Evolutionary conservation across 1,140 invertebrate species (phyloP).

Genomic region (Ruditapes philippinarum): DNA sequence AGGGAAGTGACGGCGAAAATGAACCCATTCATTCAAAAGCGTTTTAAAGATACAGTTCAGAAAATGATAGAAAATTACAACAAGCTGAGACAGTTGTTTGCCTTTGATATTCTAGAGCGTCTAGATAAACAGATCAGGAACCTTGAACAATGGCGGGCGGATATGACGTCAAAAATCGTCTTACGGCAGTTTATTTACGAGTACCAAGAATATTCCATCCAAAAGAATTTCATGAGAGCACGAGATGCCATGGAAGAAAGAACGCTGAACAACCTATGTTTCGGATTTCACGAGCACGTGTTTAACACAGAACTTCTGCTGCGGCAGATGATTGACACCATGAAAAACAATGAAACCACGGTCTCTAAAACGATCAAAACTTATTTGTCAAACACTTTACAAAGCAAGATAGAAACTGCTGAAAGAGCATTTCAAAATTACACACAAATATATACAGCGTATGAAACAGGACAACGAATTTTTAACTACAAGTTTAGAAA

Average conservation of each 20-base stretch:
- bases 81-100: neutral
- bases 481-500: slow-evolving; percentile 64
- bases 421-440: slow-evolving; percentile 10
- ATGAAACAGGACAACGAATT: slow-evolving; percentile 45
- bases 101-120: neutral
- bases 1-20: slow-evolving; percentile 37
- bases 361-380: neutral
- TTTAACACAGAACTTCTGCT: slow-evolving; percentile 18
- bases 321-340: neutral
- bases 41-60: neutral
- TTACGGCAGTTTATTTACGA: slow-evolving; percentile 47
- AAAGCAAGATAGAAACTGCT: slow-evolving; percentile 15
- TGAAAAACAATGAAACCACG: neutral
- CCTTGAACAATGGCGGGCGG: neutral
- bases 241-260: slow-evolving; percentile 72
- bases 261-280: slow-evolving; percentile 37
- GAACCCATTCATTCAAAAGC: slow-evolving; percentile 17
- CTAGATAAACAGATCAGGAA: neutral
- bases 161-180: neutral
- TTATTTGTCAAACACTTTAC: neutral
- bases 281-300: slow-evolving; percentile 46
- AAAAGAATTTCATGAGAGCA: slow-evolving; percentile 68
- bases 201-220: slow-evolving; percentile 59
- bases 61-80: neutral
- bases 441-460: slow-evolving; percentile 33